Evolutionary conservation across 2,888 invertebrate genomes (phyloP), one percentile per base, ranked within the genome.

Genomic region (Nomada flava): DNA sequence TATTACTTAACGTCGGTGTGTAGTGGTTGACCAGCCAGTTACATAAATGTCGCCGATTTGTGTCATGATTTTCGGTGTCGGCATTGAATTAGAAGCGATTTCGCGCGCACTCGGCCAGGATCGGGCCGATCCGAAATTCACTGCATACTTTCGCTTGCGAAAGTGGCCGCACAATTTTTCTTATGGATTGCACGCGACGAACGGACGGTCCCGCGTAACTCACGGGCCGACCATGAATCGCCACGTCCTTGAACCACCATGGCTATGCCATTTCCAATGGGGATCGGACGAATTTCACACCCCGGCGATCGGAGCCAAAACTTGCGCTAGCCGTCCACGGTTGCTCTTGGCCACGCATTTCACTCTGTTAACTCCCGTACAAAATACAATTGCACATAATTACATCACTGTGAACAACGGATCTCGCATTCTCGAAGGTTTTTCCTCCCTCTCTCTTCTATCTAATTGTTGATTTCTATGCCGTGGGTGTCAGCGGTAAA

Each of bases 161-260:
- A 78, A 85, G 50, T 52, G 68, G 20, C 10, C 62, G 20, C 26
- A 57, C 11, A n/a, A 50, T 60, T 69, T 73, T 70, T 79, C 65
- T 82, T 67, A 68, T 67, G 74, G 73, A 55, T 73, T 62, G 62
- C 78, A 74, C 71, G 74, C 52, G 53, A 20, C 75, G 44, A 23
- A 53, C 29, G 60, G 57, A 42, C 62, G 63, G 4, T 50, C 26
- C 82, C 83, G 69, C 88, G 87, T 79, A 87, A 83, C 71, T 76
- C 67, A 10, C n/a, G 70, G 18, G 52, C 20, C 82, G 86, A 86
- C 87, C 88, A 84, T 87, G 87, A 88, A 87, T 82, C 82, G 76
- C 0, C 44, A 52, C 75, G 88, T 65, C 87, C 87, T 87, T 88
- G 87, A 87, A 88, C 88, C 84, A 63, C 29, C 76, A 71, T 47